phyloP scores from a whole-genome alignment of 2,797 vertebrate genomes.

The Todus mexicanus region DNA sequence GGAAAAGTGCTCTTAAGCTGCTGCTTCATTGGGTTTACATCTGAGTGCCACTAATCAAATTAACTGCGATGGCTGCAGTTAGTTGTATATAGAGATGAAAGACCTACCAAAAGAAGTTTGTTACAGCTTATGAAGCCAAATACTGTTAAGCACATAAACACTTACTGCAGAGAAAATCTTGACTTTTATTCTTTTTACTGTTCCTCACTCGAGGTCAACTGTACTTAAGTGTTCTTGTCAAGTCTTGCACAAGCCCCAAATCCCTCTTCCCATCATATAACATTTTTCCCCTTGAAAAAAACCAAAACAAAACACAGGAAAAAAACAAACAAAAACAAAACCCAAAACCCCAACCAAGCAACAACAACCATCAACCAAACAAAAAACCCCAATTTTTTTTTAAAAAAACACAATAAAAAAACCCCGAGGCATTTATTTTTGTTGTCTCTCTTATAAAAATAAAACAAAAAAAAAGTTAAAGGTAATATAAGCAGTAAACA shows the following conservation, averaged over 20 bases:
- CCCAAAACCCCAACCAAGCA: too few relatives aligned
- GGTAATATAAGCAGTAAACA: neutral
- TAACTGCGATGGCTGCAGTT: conserved; percentile 60
- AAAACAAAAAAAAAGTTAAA: neutral
- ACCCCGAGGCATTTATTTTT: neutral
- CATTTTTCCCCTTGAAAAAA: fast-evolving
- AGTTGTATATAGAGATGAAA: conserved; percentile 67
- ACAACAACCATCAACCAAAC: too few relatives aligned
- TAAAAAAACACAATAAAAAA: too few relatives aligned
- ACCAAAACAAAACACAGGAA: neutral
- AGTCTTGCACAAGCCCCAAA: neutral
- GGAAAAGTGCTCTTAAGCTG: conserved; percentile 48
- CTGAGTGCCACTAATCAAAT: conserved; percentile 65
- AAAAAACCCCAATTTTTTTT: too few relatives aligned
- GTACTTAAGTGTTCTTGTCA: neutral
- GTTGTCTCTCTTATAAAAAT: neutral
- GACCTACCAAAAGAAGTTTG: conserved; percentile 45
- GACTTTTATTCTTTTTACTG: conserved; percentile 21
- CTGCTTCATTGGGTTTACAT: conserved; percentile 35
- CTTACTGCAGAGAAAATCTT: neutral
- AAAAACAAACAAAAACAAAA: neutral
- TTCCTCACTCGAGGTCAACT: conserved; percentile 7
- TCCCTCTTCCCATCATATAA: neutral
- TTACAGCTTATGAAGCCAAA: conserved; percentile 28
- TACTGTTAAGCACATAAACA: conserved; percentile 47